Conservation (phyloP, 2,797 vertebrate genomes). For the Eremophila alpestris region DNA sequence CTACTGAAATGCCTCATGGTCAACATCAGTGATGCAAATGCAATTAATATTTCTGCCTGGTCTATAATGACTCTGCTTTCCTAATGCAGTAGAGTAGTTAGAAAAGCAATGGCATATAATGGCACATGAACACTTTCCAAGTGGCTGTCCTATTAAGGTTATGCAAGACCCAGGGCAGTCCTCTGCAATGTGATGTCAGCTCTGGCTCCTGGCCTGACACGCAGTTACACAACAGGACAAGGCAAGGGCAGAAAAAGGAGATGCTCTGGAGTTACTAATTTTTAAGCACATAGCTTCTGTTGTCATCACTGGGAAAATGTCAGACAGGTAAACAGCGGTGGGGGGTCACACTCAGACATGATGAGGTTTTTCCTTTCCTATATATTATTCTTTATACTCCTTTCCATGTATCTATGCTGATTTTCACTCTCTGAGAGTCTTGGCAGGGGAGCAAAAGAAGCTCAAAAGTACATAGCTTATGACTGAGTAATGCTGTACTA, state of each 20-base stretch:
- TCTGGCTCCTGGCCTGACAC: conserved; percentile 8
- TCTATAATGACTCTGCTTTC: background rate
- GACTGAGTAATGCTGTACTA: conserved; percentile 5
- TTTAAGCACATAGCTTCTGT: background rate
- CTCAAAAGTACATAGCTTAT: background rate
- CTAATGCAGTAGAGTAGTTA: background rate
- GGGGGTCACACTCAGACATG: background rate
- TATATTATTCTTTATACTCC: background rate
- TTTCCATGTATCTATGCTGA: background rate
- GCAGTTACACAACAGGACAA: conserved; percentile 25
- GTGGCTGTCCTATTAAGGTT: conserved; percentile 29
- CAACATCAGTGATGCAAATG: background rate
- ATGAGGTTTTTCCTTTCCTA: background rate
- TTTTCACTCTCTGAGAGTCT: background rate
- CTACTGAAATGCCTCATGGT: background rate
- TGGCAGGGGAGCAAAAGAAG: conserved; percentile 14
- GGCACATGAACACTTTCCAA: background rate
- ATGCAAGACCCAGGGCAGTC: conserved; percentile 26
- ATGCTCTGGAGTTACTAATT: background rate
- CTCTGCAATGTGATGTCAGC: background rate
- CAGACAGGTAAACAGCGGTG: background rate
- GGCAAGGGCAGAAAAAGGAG: background rate
- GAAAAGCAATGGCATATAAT: background rate
- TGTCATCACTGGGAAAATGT: background rate
- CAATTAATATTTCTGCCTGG: background rate